Evolutionary conservation across 1,140 invertebrate species (phyloP).

Genomic region (Plectrocnemia conspersa): DNA sequence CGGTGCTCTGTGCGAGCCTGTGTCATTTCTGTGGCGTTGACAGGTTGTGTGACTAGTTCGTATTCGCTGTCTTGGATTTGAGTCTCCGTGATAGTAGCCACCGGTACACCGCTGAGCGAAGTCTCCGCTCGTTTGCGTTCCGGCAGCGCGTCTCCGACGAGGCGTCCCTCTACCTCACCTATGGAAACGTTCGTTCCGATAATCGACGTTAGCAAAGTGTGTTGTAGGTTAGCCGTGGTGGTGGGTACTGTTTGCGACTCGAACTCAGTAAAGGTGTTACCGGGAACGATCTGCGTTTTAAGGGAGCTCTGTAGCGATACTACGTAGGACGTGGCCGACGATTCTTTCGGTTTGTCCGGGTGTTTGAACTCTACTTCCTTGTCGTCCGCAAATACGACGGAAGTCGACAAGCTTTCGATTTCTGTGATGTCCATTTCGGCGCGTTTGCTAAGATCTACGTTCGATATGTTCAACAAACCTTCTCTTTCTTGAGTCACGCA

Average conservation of each 20-base stretch:
- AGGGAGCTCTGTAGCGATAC: constrained; percentile 47
- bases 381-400: constrained; percentile 44
- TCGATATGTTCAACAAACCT: constrained; percentile 39
- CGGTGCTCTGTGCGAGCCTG: constrained; percentile 38
- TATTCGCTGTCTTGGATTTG: constrained; percentile 22
- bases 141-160: constrained; percentile 41
- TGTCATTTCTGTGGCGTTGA: constrained; percentile 35
- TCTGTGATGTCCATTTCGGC: constrained; percentile 49
- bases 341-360: constrained; percentile 38
- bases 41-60: constrained; percentile 14
- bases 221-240: constrained; percentile 34
- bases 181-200: constrained; percentile 35
- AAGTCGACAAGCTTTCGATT: constrained; percentile 51
- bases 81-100: constrained; percentile 50
- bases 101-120: constrained; percentile 39
- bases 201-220: constrained; percentile 38
- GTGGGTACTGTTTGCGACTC: constrained; percentile 28
- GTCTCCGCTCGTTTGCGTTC: constrained; percentile 29
- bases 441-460: constrained; percentile 38
- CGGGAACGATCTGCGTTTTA: constrained; percentile 38
- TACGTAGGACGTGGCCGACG: constrained; percentile 44
- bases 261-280: constrained; percentile 35
- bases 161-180: constrained; percentile 52
- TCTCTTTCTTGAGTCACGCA: constrained; percentile 53
- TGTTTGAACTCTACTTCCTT: constrained; percentile 41